Conservation (phyloP, 1,140 invertebrate genomes). For the Sycophaga agraensis region DNA sequence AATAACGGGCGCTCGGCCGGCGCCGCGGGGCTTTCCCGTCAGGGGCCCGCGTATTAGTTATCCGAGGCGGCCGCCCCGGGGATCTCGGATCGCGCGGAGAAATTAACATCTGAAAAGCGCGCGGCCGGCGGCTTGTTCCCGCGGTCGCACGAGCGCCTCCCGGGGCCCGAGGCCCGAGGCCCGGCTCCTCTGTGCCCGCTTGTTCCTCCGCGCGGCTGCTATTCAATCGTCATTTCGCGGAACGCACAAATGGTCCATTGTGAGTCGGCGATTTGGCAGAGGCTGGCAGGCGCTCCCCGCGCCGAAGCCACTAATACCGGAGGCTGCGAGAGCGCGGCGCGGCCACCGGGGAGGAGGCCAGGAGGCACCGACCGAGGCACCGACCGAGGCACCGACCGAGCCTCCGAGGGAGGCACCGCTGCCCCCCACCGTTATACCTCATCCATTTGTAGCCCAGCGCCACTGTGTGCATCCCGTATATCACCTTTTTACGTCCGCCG, state of each 20-base stretch:
- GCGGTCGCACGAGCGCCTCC: not conserved
- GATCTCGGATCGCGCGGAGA: too few species aligned
- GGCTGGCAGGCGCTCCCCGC: not conserved
- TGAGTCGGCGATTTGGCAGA: conserved; percentile 19
- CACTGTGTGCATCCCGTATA: conserved; percentile 4
- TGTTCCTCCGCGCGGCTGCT: conserved; percentile 16
- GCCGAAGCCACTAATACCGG: conserved; percentile 13
- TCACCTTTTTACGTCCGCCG: conserved; percentile 7
- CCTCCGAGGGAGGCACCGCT: not conserved
- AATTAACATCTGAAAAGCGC: conserved; percentile 20
- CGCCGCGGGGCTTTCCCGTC: too few species aligned
- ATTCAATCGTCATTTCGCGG: conserved; percentile 23
- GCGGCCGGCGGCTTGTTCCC: too few species aligned
- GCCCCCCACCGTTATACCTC: not conserved
- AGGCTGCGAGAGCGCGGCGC: too few species aligned
- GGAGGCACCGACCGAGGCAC: too few species aligned
- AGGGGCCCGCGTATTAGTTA: too few species aligned
- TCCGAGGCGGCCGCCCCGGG: too few species aligned
- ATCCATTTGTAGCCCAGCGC: conserved; percentile 12
- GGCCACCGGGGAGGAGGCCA: too few species aligned
- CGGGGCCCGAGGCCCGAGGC: too few species aligned
- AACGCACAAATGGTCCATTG: conserved; percentile 23
- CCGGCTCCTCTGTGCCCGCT: too few species aligned
- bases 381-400: too few species aligned
- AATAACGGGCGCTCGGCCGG: too few species aligned